phyloP scores from a whole-genome alignment of 2,888 invertebrate species.

The Lasioglossum vierecki region DNA sequence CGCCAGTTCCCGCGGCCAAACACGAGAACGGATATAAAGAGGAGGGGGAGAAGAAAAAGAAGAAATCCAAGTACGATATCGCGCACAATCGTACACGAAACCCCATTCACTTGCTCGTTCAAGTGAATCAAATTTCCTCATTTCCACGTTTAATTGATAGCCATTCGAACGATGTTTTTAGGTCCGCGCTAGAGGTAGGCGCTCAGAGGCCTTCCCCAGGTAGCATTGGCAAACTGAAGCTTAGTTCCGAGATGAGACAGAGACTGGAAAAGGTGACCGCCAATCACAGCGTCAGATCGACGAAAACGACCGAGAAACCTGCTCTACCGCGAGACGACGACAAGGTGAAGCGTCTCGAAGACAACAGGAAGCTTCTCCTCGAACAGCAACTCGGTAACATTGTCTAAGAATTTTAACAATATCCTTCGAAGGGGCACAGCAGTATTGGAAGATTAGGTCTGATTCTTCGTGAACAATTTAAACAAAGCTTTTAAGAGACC shows the following conservation, averaged over 20 bases:
- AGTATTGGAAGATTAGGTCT: neutral
- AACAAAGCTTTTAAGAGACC: neutral
- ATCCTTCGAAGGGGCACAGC: neutral
- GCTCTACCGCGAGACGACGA: slow-evolving; percentile 86
- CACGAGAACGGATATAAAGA: slow-evolving; percentile 81
- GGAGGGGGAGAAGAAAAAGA: slow-evolving; percentile 82
- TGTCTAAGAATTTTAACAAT: neutral
- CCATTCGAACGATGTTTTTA: slow-evolving; percentile 44
- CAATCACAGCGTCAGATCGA: slow-evolving; percentile 93
- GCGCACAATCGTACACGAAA: neutral
- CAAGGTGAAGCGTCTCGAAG: slow-evolving; percentile 92
- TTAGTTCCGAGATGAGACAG: slow-evolving; percentile 96
- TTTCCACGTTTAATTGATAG: neutral
- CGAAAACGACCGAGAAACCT: slow-evolving; percentile 90
- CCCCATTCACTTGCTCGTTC: neutral
- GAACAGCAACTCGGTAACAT: slow-evolving; percentile 91
- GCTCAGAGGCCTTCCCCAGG: slow-evolving; percentile 93
- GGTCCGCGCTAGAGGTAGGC: slow-evolving; percentile 90
- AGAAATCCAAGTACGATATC: slow-evolving; percentile 78
- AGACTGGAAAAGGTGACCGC: slow-evolving; percentile 95
- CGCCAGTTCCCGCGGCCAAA: slow-evolving; percentile 68
- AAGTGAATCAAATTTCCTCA: slow-evolving; percentile 37
- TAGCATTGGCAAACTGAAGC: slow-evolving; percentile 94
- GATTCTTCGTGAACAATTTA: neutral
- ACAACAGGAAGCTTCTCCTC: slow-evolving; percentile 92